Conservation (phyloP, 2,888 invertebrate genomes). For the Lampropteryx suffumata region DNA sequence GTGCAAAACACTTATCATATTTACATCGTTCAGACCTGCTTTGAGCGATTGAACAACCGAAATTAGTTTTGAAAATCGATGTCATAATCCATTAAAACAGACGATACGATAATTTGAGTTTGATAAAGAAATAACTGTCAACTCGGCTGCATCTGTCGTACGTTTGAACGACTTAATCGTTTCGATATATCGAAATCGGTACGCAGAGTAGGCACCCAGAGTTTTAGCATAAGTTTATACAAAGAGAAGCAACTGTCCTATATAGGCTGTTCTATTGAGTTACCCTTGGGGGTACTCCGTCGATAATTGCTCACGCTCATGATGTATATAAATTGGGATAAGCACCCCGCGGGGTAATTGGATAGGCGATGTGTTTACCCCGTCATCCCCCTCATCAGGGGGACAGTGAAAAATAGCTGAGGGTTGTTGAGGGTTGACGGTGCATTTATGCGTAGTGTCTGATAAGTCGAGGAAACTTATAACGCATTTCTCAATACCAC, state of each 20-base stretch:
- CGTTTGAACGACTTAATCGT: too few species aligned
- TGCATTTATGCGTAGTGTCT: background rate
- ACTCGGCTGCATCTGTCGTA: too few species aligned
- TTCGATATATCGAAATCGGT: too few species aligned
- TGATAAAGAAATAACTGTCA: too few species aligned
- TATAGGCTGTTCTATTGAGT: background rate
- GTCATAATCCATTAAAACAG: too few species aligned
- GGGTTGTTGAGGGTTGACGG: conserved; percentile 1
- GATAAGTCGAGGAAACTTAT: conserved; percentile 8
- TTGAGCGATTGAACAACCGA: too few species aligned
- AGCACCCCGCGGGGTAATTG: conserved; percentile 26
- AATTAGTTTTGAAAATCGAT: too few species aligned
- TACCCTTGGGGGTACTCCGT: conserved; percentile 19
- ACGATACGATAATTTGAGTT: too few species aligned
- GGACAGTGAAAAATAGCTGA: conserved; percentile 21
- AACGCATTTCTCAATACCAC: conserved; percentile 7
- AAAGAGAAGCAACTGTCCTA: background rate
- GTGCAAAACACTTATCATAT: too few species aligned
- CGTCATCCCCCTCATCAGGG: conserved; percentile 16
- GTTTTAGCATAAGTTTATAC: too few species aligned
- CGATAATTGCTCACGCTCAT: conserved; percentile 43
- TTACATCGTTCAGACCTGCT: too few species aligned
- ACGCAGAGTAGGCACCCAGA: too few species aligned
- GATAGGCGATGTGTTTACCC: conserved; percentile 18
- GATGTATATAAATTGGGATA: conserved; percentile 36